Base-by-base conservation (phyloP, 2,797 vertebrate species). In the Typhlichthys subterraneus region DNA sequence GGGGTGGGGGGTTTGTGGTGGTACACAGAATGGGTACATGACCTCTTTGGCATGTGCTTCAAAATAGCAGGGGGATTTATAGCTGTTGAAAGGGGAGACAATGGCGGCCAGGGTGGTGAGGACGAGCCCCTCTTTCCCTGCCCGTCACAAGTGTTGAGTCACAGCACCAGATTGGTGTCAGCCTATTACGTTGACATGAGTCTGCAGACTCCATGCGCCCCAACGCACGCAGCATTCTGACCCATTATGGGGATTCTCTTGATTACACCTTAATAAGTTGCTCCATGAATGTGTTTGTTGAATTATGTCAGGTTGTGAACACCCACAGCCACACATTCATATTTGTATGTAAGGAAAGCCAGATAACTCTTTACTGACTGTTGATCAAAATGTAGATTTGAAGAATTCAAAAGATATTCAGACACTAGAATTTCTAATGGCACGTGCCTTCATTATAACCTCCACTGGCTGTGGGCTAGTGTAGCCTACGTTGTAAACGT, bases 11-110 rank as follows among this genome's bases (percentile, higher is more conserved):
- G 69, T 52, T 67, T 53, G 53, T 38, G 66, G 54, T 57, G 49
- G 29, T 2, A 63, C 60, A 19, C n/a, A 9, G 60, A 59, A 57
- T 63, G 57, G n/a, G 31, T 13, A 59, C 58, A 50, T 86, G 91
- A 92, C 86, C 89, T 84, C 78, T 81, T 84, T 87, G 91, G 90
- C 88, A 91, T 92, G 88, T 67, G 75, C 81, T 83, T 87, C 72
- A 85, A 93, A 93, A 93, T 92, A 93, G 91, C 84, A 85, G 69
- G 45, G 23, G 73, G 85, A 87, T 90, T 88, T 85, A 76, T 73
- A 57, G 76, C 67, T 45, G 67, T 51, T 63, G 60, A 75, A 84
- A 73, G 67, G 72, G 82, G 55, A 79, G 82, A 92, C 91, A 93
- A 93, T 87, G 75, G 81, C 64, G 60, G 71, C 65, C 62, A 61